These are phyloP conservation scores for Diachasmimorpha longicaudata DNA, from an alignment of 1,140 invertebrate genomes.

Conservation along the genomic window DNA sequence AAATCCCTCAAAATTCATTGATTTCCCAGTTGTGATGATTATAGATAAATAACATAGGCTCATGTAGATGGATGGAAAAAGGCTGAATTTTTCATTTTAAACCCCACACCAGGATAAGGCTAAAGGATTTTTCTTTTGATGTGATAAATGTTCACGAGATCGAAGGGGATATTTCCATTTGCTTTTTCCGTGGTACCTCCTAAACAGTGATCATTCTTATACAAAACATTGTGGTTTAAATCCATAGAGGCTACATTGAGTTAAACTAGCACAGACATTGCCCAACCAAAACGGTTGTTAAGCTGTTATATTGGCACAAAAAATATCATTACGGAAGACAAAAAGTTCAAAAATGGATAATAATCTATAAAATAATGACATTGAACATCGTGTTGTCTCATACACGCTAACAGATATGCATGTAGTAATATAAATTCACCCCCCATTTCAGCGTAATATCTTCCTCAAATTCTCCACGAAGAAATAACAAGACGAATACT, in stretches of 20 bases:
- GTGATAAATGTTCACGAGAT: too few relatives aligned
- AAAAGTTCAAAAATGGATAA: not conserved
- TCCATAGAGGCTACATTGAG: not conserved
- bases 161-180: too few relatives aligned
- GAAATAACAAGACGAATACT: not conserved
- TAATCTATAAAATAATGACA: not conserved
- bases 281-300: not conserved
- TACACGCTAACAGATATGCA: not conserved
- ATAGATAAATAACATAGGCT: too few relatives aligned
- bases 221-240: too few relatives aligned
- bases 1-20: too few relatives aligned
- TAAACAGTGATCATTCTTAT: too few relatives aligned
- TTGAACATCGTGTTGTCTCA: not conserved
- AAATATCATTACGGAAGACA: not conserved
- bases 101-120: too few relatives aligned
- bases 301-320: not conserved
- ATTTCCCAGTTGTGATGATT: too few relatives aligned
- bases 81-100: too few relatives aligned
- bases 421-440: not conserved
- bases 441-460: not conserved
- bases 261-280: not conserved
- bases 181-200: too few relatives aligned
- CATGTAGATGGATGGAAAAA: too few relatives aligned
- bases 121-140: too few relatives aligned
- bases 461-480: not conserved